These are phyloP conservation scores for Campoplex nolae DNA, from an alignment of 2,888 invertebrate species.

Conservation along the genomic window DNA sequence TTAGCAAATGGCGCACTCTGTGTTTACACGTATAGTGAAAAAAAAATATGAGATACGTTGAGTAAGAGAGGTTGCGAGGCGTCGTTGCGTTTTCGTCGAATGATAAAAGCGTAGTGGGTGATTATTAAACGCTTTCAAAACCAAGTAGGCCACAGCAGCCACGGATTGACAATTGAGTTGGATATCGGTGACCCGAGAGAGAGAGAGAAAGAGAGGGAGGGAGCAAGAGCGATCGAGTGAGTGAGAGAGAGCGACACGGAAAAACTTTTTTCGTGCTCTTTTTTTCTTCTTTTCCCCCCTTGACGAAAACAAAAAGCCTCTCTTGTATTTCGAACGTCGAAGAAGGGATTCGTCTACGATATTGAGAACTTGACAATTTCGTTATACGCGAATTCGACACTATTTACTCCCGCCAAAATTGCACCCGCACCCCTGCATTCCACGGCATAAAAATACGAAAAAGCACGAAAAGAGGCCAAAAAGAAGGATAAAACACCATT, in stretches of 20 bases:
- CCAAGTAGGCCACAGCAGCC: slow-evolving; percentile 83
- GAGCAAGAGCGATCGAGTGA: neutral
- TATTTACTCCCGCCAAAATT: slow-evolving; percentile 73
- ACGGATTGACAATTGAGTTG: slow-evolving; percentile 83
- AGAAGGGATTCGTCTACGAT: slow-evolving; percentile 23
- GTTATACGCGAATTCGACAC: slow-evolving; percentile 48
- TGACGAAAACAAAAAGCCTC: slow-evolving; percentile 34
- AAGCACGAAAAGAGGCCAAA: neutral
- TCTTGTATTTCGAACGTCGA: slow-evolving; percentile 25
- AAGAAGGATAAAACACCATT: slow-evolving; percentile 22
- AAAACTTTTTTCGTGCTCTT: slow-evolving; percentile 57
- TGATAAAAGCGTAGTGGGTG: slow-evolving; percentile 67
- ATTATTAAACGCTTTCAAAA: slow-evolving; percentile 76
- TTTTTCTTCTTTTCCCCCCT: slow-evolving; percentile 29
- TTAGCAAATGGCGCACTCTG: slow-evolving; percentile 75
- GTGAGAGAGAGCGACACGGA: slow-evolving; percentile 49
- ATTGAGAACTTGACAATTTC: slow-evolving; percentile 36
- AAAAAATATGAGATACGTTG: slow-evolving; percentile 36
- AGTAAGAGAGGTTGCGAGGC: slow-evolving; percentile 7
- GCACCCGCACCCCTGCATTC: slow-evolving; percentile 66
- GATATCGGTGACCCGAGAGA: slow-evolving; percentile 68
- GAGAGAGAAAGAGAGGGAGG: slow-evolving; percentile 42
- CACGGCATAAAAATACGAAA: slow-evolving; percentile 56
- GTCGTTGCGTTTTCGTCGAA: slow-evolving; percentile 47
- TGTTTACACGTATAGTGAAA: slow-evolving; percentile 74